phyloP scores from a whole-genome alignment of 2,113 vertebrate species.

The Menura novaehollandiae region DNA sequence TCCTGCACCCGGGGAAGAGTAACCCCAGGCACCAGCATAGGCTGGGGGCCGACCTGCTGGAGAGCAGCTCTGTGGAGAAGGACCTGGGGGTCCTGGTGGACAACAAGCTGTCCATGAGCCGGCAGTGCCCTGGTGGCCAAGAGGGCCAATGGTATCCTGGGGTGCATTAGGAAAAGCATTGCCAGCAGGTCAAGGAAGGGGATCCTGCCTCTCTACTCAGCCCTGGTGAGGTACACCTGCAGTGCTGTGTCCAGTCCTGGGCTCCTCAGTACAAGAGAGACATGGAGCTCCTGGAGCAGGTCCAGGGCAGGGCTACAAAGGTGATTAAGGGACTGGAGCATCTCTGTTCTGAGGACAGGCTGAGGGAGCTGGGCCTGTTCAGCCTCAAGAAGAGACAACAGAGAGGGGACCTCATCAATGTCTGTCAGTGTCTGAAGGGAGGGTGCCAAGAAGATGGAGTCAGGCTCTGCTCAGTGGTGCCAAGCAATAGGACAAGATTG shows the following conservation, averaged over 20 bases:
- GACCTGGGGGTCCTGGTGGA: neutral
- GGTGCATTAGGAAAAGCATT: neutral
- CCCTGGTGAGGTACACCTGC: neutral
- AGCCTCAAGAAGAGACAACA: rapidly evolving
- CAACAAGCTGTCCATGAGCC: neutral
- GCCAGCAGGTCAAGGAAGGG: rapidly evolving
- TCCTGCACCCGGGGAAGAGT: neutral
- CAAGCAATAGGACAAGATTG: neutral
- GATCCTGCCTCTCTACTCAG: neutral
- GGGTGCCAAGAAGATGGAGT: neutral
- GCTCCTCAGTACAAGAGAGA: neutral
- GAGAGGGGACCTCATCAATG: neutral
- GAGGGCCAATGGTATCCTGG: neutral
- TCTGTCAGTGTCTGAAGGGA: neutral
- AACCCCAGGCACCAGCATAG: neutral
- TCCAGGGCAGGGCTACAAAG: neutral
- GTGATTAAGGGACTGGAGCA: neutral
- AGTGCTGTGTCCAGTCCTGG: neutral
- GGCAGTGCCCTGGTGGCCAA: neutral
- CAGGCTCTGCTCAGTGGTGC: neutral
- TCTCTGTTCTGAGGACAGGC: rapidly evolving
- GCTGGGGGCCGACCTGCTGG: neutral
- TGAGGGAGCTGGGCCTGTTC: neutral
- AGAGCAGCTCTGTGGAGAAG: neutral
- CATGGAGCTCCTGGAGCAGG: neutral